Percentiles rank a stretch among this genome's conserved stretches.
Conservation (phyloP, 2,888 invertebrate genomes). For the Carabus problematicus region DNA sequence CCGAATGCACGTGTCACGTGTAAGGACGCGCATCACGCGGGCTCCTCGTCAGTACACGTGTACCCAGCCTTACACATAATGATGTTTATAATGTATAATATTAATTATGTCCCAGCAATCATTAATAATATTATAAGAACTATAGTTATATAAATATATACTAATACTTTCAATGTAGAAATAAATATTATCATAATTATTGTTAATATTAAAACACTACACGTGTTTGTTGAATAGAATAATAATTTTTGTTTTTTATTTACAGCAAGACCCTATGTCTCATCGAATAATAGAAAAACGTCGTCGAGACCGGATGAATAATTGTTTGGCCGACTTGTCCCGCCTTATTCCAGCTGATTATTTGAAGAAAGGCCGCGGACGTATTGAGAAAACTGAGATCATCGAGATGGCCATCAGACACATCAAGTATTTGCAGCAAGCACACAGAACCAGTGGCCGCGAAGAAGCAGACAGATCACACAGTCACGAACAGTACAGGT, state of each 20-base stretch:
- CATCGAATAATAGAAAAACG: constrained; percentile 97
- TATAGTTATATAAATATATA: too few species aligned
- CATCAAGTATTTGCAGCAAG: constrained; percentile 85
- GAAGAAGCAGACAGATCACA: constrained; percentile 43
- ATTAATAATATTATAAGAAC: too few species aligned
- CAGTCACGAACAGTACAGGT: constrained; percentile 57
- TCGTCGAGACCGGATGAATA: constrained; percentile 95
- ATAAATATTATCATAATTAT: background rate
- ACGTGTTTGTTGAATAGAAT: background rate
- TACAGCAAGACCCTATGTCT: constrained; percentile 94
- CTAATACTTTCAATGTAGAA: background rate
- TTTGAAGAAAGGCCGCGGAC: constrained; percentile 91
- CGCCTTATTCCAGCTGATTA: constrained; percentile 92
- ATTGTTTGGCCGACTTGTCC: constrained; percentile 92
- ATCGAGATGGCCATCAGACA: constrained; percentile 98
- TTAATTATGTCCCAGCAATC: too few species aligned
- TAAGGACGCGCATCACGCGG: constrained; percentile 16
- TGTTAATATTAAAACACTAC: background rate
- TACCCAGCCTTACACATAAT: background rate
- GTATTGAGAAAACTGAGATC: constrained; percentile 97
- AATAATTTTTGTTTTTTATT: constrained; percentile 44
- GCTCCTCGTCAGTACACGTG: constrained; percentile 1
- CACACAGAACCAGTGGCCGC: constrained; percentile 55
- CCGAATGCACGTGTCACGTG: constrained; percentile 21
- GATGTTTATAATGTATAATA: too few species aligned